phyloP scores from a whole-genome alignment of 2,888 invertebrate species.

The Napeogenes inachia region DNA sequence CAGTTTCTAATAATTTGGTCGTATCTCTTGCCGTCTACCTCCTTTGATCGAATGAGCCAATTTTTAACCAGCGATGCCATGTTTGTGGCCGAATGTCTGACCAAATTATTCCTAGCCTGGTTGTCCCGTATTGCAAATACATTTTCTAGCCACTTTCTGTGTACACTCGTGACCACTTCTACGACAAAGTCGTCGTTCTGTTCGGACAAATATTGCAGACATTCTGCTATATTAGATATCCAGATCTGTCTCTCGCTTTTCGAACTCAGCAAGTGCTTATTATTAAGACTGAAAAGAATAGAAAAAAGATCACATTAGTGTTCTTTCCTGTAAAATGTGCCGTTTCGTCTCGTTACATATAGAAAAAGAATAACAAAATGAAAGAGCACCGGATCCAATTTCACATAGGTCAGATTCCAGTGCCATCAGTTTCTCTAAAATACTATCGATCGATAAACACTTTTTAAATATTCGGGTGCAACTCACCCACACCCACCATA shows the following conservation, averaged over 20 bases:
- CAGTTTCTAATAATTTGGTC: conserved; percentile 55
- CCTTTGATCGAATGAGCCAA: conserved; percentile 53
- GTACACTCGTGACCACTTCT: conserved; percentile 44
- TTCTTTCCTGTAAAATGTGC: neutral
- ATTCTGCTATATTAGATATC: conserved; percentile 84
- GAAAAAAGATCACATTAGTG: neutral
- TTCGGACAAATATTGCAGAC: conserved; percentile 72
- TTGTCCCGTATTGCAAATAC: conserved; percentile 34
- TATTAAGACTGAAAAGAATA: conserved; percentile 72
- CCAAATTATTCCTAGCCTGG: conserved; percentile 36
- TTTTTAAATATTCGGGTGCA: too few relatives aligned
- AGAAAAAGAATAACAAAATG: too few relatives aligned
- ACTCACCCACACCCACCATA: too few relatives aligned
- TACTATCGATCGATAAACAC: too few relatives aligned
- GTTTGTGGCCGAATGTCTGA: conserved; percentile 42
- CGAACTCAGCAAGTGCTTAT: conserved; percentile 77
- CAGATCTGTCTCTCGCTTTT: conserved; percentile 83
- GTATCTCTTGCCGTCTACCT: conserved; percentile 39
- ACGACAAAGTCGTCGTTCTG: conserved; percentile 38
- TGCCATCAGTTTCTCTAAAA: too few relatives aligned
- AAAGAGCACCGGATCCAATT: too few relatives aligned
- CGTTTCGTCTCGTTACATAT: too few relatives aligned
- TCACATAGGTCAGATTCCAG: too few relatives aligned
- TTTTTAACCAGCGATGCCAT: conserved; percentile 50
- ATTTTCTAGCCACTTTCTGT: conserved; percentile 48